Percentiles rank a stretch among this genome's conserved stretches.
Conservation (phyloP, 1,140 invertebrate genomes). For the Lepidurus apus region DNA sequence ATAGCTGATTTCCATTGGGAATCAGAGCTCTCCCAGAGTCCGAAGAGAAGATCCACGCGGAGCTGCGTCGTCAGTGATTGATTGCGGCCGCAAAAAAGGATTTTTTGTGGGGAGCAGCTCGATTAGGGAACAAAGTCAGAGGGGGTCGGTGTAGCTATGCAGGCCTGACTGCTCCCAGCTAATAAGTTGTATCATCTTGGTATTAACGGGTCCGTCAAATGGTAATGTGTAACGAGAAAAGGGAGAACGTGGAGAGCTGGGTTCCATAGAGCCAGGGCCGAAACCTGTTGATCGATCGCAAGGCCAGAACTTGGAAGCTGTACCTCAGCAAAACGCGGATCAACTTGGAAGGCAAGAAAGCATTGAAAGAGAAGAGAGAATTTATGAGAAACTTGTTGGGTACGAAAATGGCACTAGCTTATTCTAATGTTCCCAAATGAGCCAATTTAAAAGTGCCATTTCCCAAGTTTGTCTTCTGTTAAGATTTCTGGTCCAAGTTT, state of each 20-base stretch:
- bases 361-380: too few relatives aligned
- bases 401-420: too few relatives aligned
- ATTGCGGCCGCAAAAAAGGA: not conserved
- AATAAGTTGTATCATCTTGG: not conserved
- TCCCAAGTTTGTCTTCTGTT: too few relatives aligned
- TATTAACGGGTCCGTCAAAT: not conserved
- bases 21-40: not conserved
- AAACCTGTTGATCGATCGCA: conserved; percentile 7
- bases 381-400: too few relatives aligned
- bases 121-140: not conserved
- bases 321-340: not conserved
- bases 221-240: not conserved
- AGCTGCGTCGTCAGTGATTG: not conserved
- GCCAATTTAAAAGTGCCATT: too few relatives aligned
- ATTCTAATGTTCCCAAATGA: too few relatives aligned
- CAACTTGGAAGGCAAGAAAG: too few relatives aligned
- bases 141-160: not conserved
- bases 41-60: not conserved
- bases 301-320: not conserved
- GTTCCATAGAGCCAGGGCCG: not conserved
- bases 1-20: not conserved
- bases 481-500: not conserved
- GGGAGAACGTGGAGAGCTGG: not conserved
- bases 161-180: not conserved
- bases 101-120: not conserved